These are phyloP conservation scores for Clarias macrocephalus DNA, from an alignment of 2,113 vertebrate species.

Conservation along the genomic window DNA sequence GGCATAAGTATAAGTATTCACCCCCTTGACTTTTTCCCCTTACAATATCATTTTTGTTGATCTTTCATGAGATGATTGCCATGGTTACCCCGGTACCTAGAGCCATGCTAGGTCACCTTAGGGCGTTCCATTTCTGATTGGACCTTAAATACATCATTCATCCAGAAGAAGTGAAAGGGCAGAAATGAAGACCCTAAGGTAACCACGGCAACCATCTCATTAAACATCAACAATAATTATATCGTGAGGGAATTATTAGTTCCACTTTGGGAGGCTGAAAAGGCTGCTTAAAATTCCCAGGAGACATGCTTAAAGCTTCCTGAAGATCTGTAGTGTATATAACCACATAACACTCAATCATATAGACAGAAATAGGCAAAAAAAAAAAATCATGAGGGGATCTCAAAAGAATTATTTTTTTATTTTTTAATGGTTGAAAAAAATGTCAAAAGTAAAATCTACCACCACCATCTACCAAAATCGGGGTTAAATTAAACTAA, in stretches of 20 bases:
- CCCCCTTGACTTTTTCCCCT: no score
- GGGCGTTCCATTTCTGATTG: neutral
- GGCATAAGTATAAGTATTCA: no score
- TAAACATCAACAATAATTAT: neutral
- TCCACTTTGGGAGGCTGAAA: neutral
- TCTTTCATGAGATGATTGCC: no score
- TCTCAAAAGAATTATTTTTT: no score
- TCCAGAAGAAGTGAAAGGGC: neutral
- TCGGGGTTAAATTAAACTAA: neutral
- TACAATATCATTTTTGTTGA: no score
- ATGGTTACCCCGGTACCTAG: no score
- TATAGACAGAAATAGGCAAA: neutral
- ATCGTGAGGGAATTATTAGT: slow-evolving; percentile 10
- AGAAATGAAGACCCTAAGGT: neutral
- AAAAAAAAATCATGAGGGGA: no score
- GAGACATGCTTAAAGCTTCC: neutral
- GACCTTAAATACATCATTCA: neutral
- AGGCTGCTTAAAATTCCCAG: neutral
- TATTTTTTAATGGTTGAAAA: no score
- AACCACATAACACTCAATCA: neutral
- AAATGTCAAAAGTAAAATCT: no score
- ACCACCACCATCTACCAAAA: no score
- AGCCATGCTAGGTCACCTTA: no score
- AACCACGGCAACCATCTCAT: slow-evolving; percentile 26
- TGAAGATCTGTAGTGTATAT: neutral